A percentile compares a stretch with the other conserved stretches of the same genome.
These are phyloP conservation scores for Lasius fuliginosus DNA, from an alignment of 2,888 invertebrate species.

Conservation along the genomic window DNA sequence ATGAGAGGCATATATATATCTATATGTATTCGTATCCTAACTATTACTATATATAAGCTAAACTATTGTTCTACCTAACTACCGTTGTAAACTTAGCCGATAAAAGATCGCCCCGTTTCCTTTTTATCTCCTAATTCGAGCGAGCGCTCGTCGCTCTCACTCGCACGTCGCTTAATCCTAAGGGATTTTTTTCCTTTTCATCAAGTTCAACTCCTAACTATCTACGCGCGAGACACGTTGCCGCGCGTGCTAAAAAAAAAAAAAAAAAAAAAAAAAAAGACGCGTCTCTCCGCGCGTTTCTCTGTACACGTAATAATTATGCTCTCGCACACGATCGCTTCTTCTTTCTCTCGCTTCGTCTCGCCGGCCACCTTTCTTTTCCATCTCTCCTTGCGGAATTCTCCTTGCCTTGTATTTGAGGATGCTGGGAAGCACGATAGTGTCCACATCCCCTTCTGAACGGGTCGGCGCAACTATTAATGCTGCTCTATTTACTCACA, in stretches of 20 bases:
- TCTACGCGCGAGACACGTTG: slow-evolving; percentile 79
- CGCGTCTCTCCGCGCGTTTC: slow-evolving; percentile 58
- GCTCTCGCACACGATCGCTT: slow-evolving; percentile 63
- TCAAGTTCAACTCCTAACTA: slow-evolving; percentile 80
- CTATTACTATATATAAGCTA: slow-evolving; percentile 69
- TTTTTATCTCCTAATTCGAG: slow-evolving; percentile 56
- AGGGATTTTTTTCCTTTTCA: slow-evolving; percentile 72
- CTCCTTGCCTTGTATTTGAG: slow-evolving; percentile 21
- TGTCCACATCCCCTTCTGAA: slow-evolving; percentile 54
- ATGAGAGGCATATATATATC: slow-evolving; percentile 74
- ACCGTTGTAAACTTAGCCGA: slow-evolving; percentile 75
- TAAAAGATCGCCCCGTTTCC: slow-evolving; percentile 44
- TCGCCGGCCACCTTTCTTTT: slow-evolving; percentile 26
- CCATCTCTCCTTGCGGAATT: slow-evolving; percentile 29
- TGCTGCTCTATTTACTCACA: slow-evolving; percentile 53
- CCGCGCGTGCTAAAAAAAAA: slow-evolving; percentile 46
- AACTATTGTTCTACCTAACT: slow-evolving; percentile 66
- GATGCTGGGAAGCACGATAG: slow-evolving; percentile 32
- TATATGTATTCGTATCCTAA: slow-evolving; percentile 79
- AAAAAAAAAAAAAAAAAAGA: slow-evolving; percentile 18
- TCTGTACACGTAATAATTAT: slow-evolving; percentile 76
- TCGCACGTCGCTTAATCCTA: slow-evolving; percentile 70
- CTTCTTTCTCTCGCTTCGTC: slow-evolving; percentile 12
- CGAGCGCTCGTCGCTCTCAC: slow-evolving; percentile 33
- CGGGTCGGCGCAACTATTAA: slow-evolving; percentile 51